These are phyloP conservation scores for Sinella curviseta DNA, from an alignment of 1,140 invertebrate genomes.

Conservation along the genomic window DNA sequence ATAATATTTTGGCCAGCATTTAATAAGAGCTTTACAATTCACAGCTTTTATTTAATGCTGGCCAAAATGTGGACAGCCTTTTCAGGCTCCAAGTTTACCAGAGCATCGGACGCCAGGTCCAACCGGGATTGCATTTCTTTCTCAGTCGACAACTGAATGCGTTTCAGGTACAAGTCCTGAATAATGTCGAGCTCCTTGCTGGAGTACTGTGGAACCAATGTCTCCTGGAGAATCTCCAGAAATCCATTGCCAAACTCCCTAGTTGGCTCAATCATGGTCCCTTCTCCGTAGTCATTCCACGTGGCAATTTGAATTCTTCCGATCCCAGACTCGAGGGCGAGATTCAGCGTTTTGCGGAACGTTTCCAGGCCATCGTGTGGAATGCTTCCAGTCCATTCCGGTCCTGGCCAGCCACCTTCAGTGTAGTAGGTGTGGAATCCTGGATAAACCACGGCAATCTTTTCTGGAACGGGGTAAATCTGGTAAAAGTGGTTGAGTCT, in stretches of 20 bases:
- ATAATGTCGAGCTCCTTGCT: constrained; percentile 30
- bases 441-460: constrained; percentile 36
- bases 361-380: constrained; percentile 25
- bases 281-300: constrained; percentile 46
- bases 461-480: background rate
- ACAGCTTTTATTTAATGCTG: no score
- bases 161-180: constrained; percentile 31
- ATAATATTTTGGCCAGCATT: no score
- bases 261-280: constrained; percentile 37
- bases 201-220: constrained; percentile 1
- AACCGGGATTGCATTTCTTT: background rate
- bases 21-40: no score
- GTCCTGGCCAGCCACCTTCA: constrained; percentile 37
- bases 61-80: background rate
- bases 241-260: constrained; percentile 44
- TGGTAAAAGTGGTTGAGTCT: constrained; percentile 38
- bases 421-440: constrained; percentile 37
- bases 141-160: background rate
- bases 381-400: constrained; percentile 33
- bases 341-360: constrained; percentile 33
- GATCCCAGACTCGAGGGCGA: constrained; percentile 29
- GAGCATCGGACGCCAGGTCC: no score
- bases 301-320: constrained; percentile 35
- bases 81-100: constrained; percentile 2
- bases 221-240: constrained; percentile 31